Evolutionary conservation across 1,140 invertebrate genomes (phyloP), one percentile per base, ranked within the genome.

Genomic region (Samia ricini): DNA sequence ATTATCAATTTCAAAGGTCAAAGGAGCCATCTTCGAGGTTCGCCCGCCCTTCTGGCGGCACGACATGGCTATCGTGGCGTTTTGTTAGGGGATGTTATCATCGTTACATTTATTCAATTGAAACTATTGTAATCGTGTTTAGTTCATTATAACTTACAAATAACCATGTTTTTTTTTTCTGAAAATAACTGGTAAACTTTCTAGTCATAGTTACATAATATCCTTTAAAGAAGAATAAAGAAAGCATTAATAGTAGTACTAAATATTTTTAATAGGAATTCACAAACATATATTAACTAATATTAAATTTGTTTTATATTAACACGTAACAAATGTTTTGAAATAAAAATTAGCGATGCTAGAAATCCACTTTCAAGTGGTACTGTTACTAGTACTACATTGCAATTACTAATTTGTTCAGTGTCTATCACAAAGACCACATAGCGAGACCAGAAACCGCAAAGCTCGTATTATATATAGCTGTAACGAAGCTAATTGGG

Each of bases 361-460:
- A 1, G 7, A 42, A 42, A 42, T 42, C 33, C 2, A 42, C 10
- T 12, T 42, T 12, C 4, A 12, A 12, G 33, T 42, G n/a, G 33
- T 42, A 42, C 33, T 42, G 33, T 42, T 42, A 42, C 33, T 42
- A 42, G 7, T 42, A 1, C 3, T 42, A 42, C 12, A 42, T 3
- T 15, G 33, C 4, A 42, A 42, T 42, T 15, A 42, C 33, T 42
- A 42, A 42, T 42, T 42, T 42, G 33, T 42, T 42, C 33, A 42
- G 7, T 15, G 33, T 42, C 33, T 42, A 42, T 12, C 33, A 42
- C 52, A 55, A 19, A 56, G 50, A 48, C 52, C 52, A n/a, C 60
- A 61, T 6, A 33, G 49, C 19, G 52, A 7, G 51, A 48, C 52
- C 4, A 23, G 51, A 55, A 48, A 61, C 52, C 60, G 36, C 52